Percentiles rank a stretch among this genome's conserved stretches.
Evolutionary conservation across 2,797 vertebrate species (phyloP).

Genomic region (Anguilla pacifica): DNA sequence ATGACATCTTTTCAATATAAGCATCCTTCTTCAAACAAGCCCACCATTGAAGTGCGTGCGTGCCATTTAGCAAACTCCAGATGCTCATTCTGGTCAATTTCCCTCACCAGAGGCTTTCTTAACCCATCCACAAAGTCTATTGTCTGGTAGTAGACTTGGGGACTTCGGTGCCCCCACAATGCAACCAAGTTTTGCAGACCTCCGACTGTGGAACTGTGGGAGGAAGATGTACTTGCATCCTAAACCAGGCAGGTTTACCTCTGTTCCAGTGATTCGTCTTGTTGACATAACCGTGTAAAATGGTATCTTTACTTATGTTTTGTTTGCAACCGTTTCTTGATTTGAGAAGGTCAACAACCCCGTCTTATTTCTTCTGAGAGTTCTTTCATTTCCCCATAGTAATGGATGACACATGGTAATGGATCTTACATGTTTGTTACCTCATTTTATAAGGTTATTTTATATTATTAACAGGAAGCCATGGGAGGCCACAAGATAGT

Average conservation of each 20-base stretch:
- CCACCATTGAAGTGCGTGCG: neutral
- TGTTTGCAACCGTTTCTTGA: neutral
- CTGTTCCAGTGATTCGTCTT: neutral
- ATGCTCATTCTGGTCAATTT: neutral
- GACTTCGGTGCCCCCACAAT: neutral
- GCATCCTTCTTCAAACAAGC: neutral
- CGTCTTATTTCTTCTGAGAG: neutral
- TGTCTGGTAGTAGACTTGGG: neutral
- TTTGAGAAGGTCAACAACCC: neutral
- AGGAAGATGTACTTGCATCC: neutral
- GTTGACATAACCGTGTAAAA: too few relatives aligned
- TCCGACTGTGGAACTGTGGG: neutral
- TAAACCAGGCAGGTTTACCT: neutral
- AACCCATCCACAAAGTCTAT: neutral
- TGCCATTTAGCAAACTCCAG: neutral
- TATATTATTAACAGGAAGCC: neutral
- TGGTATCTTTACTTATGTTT: neutral
- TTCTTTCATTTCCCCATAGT: neutral
- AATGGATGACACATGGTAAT: neutral
- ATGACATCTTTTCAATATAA: conserved; percentile 7
- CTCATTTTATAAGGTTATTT: neutral
- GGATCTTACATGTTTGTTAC: neutral
- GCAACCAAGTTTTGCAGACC: neutral
- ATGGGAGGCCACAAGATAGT: too few relatives aligned
- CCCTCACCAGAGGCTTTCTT: neutral